Conservation (phyloP, 2,888 invertebrate species). For the Rotaria sp. region DNA sequence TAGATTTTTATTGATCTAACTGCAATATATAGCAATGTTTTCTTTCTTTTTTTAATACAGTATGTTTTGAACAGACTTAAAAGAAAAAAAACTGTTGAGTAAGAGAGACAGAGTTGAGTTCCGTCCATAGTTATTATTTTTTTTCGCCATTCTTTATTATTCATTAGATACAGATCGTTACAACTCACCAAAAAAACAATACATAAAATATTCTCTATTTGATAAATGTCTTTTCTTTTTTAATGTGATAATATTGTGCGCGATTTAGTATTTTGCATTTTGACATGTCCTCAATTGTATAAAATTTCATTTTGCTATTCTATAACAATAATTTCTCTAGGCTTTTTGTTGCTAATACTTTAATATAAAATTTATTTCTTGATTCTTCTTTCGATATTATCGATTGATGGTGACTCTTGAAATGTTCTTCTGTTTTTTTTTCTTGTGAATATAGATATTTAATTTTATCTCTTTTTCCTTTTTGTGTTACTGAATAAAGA, state of each 20-base stretch:
- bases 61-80: background rate
- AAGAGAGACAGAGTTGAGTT: background rate
- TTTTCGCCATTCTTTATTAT: background rate
- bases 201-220: background rate
- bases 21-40: conserved; percentile 1
- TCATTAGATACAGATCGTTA: background rate
- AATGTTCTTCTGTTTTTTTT: background rate
- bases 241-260: background rate
- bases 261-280: conserved; percentile 3
- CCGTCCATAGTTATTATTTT: conserved; percentile 18
- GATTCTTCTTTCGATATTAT: background rate
- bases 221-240: background rate
- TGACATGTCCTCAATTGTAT: background rate
- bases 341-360: background rate
- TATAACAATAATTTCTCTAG: background rate
- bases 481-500: background rate
- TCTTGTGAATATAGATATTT: background rate
- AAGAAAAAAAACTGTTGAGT: background rate
- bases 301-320: background rate
- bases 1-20: background rate
- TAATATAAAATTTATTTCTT: background rate
- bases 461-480: background rate
- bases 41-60: background rate
- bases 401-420: background rate
- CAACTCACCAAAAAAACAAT: background rate